Percentiles rank a stretch among this genome's conserved stretches.
phyloP scores from a whole-genome alignment of 2,797 vertebrate genomes.

The Mycteria americana region DNA sequence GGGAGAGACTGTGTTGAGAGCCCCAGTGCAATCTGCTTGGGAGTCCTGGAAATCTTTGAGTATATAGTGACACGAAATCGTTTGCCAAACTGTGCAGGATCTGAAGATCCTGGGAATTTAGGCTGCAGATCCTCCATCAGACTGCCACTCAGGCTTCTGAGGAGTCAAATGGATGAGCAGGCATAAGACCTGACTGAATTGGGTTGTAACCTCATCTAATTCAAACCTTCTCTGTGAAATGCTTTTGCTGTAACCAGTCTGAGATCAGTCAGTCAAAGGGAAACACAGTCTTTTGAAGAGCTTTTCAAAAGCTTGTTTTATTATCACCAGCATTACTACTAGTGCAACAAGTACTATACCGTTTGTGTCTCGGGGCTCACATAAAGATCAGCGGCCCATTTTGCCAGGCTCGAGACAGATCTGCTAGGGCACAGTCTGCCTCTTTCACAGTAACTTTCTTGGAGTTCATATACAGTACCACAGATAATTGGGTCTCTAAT shows the following conservation, averaged over 20 bases:
- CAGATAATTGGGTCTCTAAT: conserved; percentile 47
- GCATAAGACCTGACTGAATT: background rate
- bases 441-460: conserved; percentile 25
- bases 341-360: background rate
- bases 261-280: background rate
- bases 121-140: background rate
- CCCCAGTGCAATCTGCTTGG: background rate
- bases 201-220: conserved; percentile 6
- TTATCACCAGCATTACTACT: background rate
- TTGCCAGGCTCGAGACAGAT: background rate
- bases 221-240: conserved; percentile 7
- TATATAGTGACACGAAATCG: rapidly evolving
- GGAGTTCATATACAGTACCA: background rate
- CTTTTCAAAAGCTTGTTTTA: background rate
- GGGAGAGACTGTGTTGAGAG: background rate
- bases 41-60: background rate
- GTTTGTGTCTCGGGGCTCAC: background rate
- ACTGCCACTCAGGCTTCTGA: background rate
- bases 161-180: background rate
- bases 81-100: background rate
- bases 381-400: background rate
- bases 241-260: background rate
- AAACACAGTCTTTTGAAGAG: background rate
- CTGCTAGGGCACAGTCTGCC: background rate
- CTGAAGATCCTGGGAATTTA: background rate